phyloP scores from a whole-genome alignment of 2,888 invertebrate genomes.

The Pterostichus niger region DNA sequence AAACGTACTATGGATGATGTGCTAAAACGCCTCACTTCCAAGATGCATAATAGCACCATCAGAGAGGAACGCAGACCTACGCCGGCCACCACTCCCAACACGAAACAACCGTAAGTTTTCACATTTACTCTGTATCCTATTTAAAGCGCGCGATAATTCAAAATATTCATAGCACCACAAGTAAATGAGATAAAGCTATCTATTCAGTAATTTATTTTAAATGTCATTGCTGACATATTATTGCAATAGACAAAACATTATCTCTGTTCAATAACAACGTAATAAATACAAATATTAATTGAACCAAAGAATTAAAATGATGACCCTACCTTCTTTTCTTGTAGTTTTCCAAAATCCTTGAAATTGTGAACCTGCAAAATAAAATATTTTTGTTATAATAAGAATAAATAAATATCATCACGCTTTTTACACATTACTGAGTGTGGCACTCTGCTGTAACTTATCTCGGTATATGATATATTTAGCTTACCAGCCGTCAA shows the following conservation, averaged over 20 bases:
- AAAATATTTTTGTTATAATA: conserved; percentile 4
- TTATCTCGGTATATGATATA: too few relatives aligned
- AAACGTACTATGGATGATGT: conserved; percentile 96
- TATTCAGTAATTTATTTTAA: not conserved
- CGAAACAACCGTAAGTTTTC: conserved; percentile 75
- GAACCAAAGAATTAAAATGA: too few relatives aligned
- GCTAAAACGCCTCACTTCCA: conserved; percentile 89
- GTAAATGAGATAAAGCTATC: not conserved
- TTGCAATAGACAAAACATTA: conserved; percentile 45
- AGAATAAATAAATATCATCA: too few relatives aligned
- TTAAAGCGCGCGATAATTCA: not conserved
- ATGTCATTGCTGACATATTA: conserved; percentile 42
- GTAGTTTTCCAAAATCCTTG: not conserved
- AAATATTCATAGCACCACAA: not conserved
- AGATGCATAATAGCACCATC: conserved; percentile 89
- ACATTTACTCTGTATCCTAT: not conserved
- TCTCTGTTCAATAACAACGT: conserved; percentile 31
- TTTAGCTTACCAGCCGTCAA: too few relatives aligned
- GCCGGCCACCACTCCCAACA: conserved; percentile 83
- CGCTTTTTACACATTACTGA: too few relatives aligned
- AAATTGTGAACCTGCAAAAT: conserved; percentile 16
- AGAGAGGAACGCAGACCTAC: conserved; percentile 86
- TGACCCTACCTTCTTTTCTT: conserved; percentile 27
- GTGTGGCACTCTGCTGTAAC: too few relatives aligned
- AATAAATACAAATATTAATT: not conserved